Evolutionary conservation across 1,140 invertebrate species (phyloP).

Genomic region (Diabrotica virgifera): DNA sequence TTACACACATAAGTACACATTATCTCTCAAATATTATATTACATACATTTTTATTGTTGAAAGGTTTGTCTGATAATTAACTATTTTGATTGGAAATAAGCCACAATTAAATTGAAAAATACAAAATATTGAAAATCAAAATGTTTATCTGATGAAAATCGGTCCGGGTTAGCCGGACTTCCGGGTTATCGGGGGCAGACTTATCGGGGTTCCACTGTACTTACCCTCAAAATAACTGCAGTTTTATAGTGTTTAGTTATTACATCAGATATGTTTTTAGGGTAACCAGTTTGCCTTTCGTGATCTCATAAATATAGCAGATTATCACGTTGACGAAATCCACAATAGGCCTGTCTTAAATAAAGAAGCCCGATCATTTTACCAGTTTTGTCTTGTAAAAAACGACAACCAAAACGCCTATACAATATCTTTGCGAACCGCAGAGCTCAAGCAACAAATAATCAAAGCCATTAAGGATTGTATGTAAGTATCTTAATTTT

Average conservation of each 20-base stretch:
- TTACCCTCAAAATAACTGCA: too few relatives aligned
- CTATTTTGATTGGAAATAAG: too few relatives aligned
- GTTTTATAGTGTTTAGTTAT: background rate
- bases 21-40: too few relatives aligned
- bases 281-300: constrained; percentile 92
- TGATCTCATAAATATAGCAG: constrained; percentile 76
- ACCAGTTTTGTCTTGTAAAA: constrained; percentile 81
- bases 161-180: too few relatives aligned
- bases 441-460: constrained; percentile 86
- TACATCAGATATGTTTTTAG: constrained; percentile 48
- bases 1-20: too few relatives aligned
- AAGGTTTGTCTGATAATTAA: too few relatives aligned
- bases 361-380: constrained; percentile 71
- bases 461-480: constrained; percentile 85
- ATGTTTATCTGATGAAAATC: too few relatives aligned
- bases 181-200: too few relatives aligned
- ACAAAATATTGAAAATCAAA: too few relatives aligned
- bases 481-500: constrained; percentile 64
- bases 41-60: too few relatives aligned
- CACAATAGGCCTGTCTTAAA: constrained; percentile 60
- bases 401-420: constrained; percentile 79
- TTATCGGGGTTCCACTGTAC: too few relatives aligned
- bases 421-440: constrained; percentile 86
- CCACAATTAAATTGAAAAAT: too few relatives aligned
- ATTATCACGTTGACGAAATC: constrained; percentile 84